phyloP scores from a whole-genome alignment of 2,113 vertebrate genomes.

The Sinocyclocheilus maitianheensis region DNA sequence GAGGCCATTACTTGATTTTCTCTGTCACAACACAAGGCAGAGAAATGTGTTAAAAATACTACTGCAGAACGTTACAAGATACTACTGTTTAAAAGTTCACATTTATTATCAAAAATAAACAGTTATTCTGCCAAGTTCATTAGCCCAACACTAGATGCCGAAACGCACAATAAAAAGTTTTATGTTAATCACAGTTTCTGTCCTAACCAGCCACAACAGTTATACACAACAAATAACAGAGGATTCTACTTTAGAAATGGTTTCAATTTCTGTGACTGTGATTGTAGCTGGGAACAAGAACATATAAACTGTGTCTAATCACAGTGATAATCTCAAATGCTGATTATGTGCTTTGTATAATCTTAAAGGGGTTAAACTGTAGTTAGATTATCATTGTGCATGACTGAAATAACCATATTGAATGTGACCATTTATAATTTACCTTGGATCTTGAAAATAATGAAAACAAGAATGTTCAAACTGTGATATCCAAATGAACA shows the following conservation, averaged over 20 bases:
- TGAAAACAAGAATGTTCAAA: not conserved
- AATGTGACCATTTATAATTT: not conserved
- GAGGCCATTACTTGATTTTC: not conserved
- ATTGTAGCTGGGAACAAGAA: not conserved
- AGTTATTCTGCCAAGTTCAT: not conserved
- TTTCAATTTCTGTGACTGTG: not conserved
- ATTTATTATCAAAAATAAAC: not conserved
- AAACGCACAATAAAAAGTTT: not conserved
- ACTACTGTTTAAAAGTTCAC: not conserved
- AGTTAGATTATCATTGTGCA: not conserved
- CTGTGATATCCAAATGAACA: not conserved
- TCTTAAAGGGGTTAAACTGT: not conserved
- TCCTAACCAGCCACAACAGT: not conserved
- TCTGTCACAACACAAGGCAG: not conserved
- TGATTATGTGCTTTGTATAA: slow-evolving; percentile 4
- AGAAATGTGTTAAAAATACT: not conserved
- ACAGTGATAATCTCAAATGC: not conserved
- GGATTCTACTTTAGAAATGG: not conserved
- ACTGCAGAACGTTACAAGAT: not conserved
- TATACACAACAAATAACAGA: not conserved
- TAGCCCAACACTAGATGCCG: not conserved
- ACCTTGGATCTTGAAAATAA: not conserved
- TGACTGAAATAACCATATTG: not conserved
- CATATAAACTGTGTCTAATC: not conserved
- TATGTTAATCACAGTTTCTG: not conserved